Evolutionary conservation across 2,797 vertebrate genomes (phyloP), one percentile per base, ranked within the genome.

Genomic region (Manis javanica): DNA sequence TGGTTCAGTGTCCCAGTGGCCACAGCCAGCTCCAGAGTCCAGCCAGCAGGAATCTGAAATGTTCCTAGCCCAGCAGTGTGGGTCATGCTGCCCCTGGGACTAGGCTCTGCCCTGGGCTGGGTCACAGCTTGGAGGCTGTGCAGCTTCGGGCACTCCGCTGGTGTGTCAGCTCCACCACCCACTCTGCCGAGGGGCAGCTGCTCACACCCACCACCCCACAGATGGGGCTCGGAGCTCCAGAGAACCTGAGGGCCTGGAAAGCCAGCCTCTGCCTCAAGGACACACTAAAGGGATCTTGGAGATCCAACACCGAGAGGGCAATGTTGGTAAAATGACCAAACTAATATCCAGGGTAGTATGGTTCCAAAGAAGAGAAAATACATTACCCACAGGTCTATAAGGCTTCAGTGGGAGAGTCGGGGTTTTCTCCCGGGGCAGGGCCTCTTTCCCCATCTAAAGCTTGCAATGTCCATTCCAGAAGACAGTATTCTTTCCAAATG

Each of bases 371-470:
- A 85, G 11, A 12, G n/a, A 64, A 31, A 71, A 15, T 31, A 4
- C 42, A 6, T 86, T 34, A 19, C 4, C 0, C 3, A 3, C 0
- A 0, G 15, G 69, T 16, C 3, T 37, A 18, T 21, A n/a, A 74
- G 42, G 2, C 55, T 74, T 66, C 59, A n/a, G 19, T 7, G 24
- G 34, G n/a, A 24, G 34, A 16, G 9, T 6, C 6, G 4, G 46
- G 4, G 4, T 6, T 34, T 31, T 39, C 31, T 21, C n/a, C n/a
- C 29, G 14, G 19, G 49, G 1, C 39, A 26, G 29, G 63, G 26
- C 37, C 7, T 23, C 4, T 5, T 79, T 19, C 15, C 16, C 24
- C 37, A 74, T 13, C 34, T 12, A 51, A n/a, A 51, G 53, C 23
- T 86, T 4, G 0, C 5, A 23, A 1, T 15, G 18, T 63, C 86